Percentiles rank a stretch among this genome's conserved stretches.
These are phyloP conservation scores for Hyperopisus bebe DNA, from an alignment of 2,113 vertebrate genomes.

Conservation along the genomic window DNA sequence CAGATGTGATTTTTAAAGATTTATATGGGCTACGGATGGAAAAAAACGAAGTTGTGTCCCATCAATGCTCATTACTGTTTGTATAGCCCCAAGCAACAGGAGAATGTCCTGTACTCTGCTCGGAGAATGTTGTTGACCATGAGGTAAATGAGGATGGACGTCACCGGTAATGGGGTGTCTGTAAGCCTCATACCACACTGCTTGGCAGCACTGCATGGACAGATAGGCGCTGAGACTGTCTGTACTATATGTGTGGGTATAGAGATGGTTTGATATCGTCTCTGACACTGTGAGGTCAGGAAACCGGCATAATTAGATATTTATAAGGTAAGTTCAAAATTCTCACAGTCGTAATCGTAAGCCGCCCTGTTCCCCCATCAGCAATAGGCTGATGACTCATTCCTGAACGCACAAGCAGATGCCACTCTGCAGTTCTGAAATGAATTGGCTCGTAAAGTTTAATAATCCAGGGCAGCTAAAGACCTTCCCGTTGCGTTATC, in stretches of 20 bases:
- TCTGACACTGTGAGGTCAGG: neutral
- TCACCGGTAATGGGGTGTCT: neutral
- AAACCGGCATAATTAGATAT: neutral
- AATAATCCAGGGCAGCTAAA: neutral
- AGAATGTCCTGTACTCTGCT: neutral
- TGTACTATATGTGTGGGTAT: neutral
- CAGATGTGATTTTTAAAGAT: neutral
- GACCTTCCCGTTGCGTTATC: neutral
- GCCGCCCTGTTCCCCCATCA: neutral
- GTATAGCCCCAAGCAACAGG: neutral
- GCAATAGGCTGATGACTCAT: neutral
- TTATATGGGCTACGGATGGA: neutral
- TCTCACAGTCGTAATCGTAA: neutral
- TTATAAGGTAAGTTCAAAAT: neutral
- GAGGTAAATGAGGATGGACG: neutral
- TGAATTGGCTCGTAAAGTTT: neutral
- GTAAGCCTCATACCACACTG: neutral
- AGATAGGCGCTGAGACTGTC: neutral
- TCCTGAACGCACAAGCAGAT: neutral
- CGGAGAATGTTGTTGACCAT: neutral
- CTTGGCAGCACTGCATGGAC: neutral
- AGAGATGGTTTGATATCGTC: neutral
- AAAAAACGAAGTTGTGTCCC: neutral
- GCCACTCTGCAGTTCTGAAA: neutral
- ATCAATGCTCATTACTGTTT: neutral